A percentile compares a stretch with the other conserved stretches of the same genome.
Conservation (phyloP, 1,140 invertebrate species). For the Mamestra configurata region DNA sequence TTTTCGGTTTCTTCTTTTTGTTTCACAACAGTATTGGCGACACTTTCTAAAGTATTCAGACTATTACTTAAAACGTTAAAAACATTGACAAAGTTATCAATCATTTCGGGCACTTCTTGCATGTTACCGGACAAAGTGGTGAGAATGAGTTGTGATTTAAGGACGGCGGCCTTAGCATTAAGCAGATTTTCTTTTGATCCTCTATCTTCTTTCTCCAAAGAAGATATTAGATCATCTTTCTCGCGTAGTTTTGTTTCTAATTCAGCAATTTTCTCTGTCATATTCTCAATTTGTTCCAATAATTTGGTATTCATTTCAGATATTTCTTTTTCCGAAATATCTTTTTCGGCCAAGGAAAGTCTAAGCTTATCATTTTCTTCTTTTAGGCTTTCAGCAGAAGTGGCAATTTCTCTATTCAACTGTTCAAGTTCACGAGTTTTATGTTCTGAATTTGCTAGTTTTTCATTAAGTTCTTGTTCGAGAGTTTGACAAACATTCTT, state of each 20-base stretch:
- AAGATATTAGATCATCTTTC: slow-evolving; percentile 66
- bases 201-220: slow-evolving; percentile 57
- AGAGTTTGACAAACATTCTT: slow-evolving; percentile 47
- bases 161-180: slow-evolving; percentile 61
- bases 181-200: slow-evolving; percentile 62
- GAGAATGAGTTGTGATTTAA: slow-evolving; percentile 68
- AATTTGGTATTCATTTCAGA: slow-evolving; percentile 54
- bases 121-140: slow-evolving; percentile 64
- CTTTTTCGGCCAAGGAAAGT: slow-evolving; percentile 41
- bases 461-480: slow-evolving; percentile 56
- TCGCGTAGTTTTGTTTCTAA: slow-evolving; percentile 61
- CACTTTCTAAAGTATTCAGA: slow-evolving; percentile 60
- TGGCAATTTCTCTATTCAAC: slow-evolving; percentile 51
- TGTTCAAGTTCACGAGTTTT: slow-evolving; percentile 59
- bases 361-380: slow-evolving; percentile 57
- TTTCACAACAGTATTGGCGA: slow-evolving; percentile 53
- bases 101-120: slow-evolving; percentile 64
- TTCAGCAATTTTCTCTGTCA: slow-evolving; percentile 58
- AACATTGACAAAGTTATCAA: slow-evolving; percentile 68
- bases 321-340: slow-evolving; percentile 55
- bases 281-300: slow-evolving; percentile 55
- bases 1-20: slow-evolving; percentile 61
- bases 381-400: slow-evolving; percentile 59
- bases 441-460: slow-evolving; percentile 51
- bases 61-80: slow-evolving; percentile 61